phyloP scores from a whole-genome alignment of 2,888 invertebrate genomes.

The Trissolcus brochymenae region DNA sequence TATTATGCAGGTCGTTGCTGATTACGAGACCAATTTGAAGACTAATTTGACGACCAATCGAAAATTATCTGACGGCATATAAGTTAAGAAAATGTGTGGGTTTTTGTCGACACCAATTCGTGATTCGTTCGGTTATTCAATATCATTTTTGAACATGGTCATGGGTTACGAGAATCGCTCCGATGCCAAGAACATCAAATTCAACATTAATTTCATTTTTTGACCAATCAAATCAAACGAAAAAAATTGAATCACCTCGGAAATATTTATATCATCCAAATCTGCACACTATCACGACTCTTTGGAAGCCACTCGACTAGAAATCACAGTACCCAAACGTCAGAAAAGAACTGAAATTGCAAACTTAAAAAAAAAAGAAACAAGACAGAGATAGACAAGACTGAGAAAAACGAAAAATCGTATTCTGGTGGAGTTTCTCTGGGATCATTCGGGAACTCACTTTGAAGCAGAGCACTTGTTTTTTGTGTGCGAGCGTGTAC shows the following conservation, averaged over 20 bases:
- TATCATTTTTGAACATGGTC: background rate
- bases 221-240: no score
- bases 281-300: conserved; percentile 1
- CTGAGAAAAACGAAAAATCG: background rate
- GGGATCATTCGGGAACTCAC: conserved; percentile 27
- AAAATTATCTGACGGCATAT: no score
- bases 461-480: conserved; percentile 31
- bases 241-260: background rate
- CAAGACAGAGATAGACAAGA: background rate
- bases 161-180: conserved; percentile 6
- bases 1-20: background rate
- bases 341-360: background rate
- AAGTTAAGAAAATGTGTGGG: no score
- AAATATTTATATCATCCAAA: background rate
- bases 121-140: background rate
- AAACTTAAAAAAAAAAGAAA: background rate
- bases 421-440: conserved; percentile 3
- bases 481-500: conserved; percentile 8
- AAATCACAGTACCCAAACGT: conserved; percentile 4
- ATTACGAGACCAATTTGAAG: background rate
- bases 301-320: background rate
- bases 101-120: background rate
- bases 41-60: background rate
- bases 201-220: background rate
- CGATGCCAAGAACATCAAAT: background rate